Base-by-base conservation (phyloP, 2,888 invertebrate species). In the Agrypnus murinus region DNA sequence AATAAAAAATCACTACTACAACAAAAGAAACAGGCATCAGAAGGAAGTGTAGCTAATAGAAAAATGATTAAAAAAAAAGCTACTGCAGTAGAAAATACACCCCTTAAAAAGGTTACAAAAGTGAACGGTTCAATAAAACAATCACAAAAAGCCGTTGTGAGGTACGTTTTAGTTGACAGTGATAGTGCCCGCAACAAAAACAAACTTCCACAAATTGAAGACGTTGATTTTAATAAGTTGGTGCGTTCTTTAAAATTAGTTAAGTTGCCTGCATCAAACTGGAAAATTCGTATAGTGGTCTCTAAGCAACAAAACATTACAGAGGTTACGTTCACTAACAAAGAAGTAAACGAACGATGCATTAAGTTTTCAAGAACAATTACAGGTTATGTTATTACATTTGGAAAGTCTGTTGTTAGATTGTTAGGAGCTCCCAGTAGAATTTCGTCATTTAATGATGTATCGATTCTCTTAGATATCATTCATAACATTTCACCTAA, bases 381-480 rank as follows among this genome's bases (percentile, higher is more conserved):
- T 36, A 40, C 67, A 1, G 65, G 67, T 12, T 67, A 64, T 15
- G 38, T 59, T 2, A 64, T 73, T 12, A 70, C 70, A 7, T 67
- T 73, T 36, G 70, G 65, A 7, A 63, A 59, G 32, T 59, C 69
- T 25, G 65, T 85, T 72, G 84, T 86, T 1, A 82, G 83, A 64
- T 78, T 87, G 12, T 40, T 85, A 36, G 86, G 85, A 1, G 85
- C 86, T 25, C 86, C 86, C 1, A 79, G 81, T 48, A 77, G 78
- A 71, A 81, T 86, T 5, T 78, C 70, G 40, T 75, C 79, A n/a
- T 69, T 82, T 9, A 78, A 80, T 17, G 86, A 86, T 68, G 81
- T 86, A 6, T 83, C 86, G 76, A 81, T 82, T 46, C 73, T 86
- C 34, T 77, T 86, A 14, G 82, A 86, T 75, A 81, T 86, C 64